Evolutionary conservation across 2,888 invertebrate species (phyloP).

Genomic region (Lathronympha strigana): DNA sequence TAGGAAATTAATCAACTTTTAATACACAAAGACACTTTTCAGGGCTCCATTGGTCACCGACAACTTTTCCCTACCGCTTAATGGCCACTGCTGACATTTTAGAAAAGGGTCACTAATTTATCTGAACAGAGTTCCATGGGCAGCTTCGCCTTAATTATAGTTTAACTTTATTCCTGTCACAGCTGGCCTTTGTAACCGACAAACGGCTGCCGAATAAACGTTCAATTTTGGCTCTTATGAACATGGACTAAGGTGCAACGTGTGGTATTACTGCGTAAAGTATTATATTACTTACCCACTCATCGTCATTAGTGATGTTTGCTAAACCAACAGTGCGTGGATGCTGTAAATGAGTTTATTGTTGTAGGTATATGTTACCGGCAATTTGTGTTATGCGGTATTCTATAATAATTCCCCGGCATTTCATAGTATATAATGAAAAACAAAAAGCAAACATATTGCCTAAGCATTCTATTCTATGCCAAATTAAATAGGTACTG

Average conservation of each 20-base stretch:
- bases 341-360: slow-evolving; percentile 36
- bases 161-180: slow-evolving; percentile 75
- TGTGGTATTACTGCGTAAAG: neutral
- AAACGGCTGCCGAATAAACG: slow-evolving; percentile 23
- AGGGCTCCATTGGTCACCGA: slow-evolving; percentile 53
- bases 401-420: no score
- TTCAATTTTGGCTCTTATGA: slow-evolving; percentile 15
- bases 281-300: slow-evolving; percentile 28
- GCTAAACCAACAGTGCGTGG: slow-evolving; percentile 28
- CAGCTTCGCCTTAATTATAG: slow-evolving; percentile 75
- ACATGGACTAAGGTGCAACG: slow-evolving; percentile 14
- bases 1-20: slow-evolving; percentile 58
- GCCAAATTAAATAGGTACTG: no score
- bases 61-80: slow-evolving; percentile 69
- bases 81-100: slow-evolving; percentile 76
- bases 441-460: no score
- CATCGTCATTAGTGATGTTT: slow-evolving; percentile 42
- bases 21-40: slow-evolving; percentile 59
- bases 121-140: slow-evolving; percentile 71
- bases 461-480: no score
- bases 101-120: slow-evolving; percentile 82
- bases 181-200: slow-evolving; percentile 58
- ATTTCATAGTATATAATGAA: no score
- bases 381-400: slow-evolving; percentile 9
- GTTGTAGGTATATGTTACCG: slow-evolving; percentile 21